Evolutionary conservation across 2,113 vertebrate genomes (phyloP), one percentile per base, ranked within the genome.

Genomic region (Apteryx mantelli): DNA sequence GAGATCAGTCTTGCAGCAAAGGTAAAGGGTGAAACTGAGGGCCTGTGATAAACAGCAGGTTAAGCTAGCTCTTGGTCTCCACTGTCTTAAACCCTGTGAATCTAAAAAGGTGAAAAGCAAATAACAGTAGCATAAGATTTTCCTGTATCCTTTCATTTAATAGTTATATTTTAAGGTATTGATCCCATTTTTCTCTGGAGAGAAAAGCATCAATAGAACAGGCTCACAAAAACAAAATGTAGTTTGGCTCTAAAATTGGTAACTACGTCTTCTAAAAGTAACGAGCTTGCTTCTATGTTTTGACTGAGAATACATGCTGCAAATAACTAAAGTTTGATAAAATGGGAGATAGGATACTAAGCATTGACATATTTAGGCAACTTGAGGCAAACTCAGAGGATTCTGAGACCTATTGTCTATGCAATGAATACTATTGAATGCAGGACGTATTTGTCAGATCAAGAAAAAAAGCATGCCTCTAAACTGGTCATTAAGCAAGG

Each of bases 171-270:
- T 90, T 86, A 86, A 94, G 55, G 30, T 90, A 91, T 83, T 5
- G 60, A 93, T 78, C 64, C 22, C 6, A 52, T 74, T 92, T 90
- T 94, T 30, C 91, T 80, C 92, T 81, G 50, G 71, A 88, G 88
- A 95, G 75, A 73, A 94, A 80, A 14, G 7, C 76, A 94, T 97
- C 82, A 88, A 92, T 83, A 86, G 58, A 53, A 74, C 24, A 74
- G 60, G 20, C 36, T 88, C 30, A 83, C 25, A 91, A 83, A 90
- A 90, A 77, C 58, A 86, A 88, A 88, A 91, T 46, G 5, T 77
- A 83, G 55, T 78, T 94, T 74, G 68, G 32, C 44, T 96, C 53
- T 86, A 86, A 92, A 94, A 81, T 6, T 48, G 44, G 48, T 79
- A 89, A 85, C 66, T 86, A 77, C 25, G 38, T 74, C 78, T 91